A percentile compares a stretch with the other conserved stretches of the same genome.
Conservation (phyloP, 2,888 invertebrate genomes). For the Conomelus anceps region DNA sequence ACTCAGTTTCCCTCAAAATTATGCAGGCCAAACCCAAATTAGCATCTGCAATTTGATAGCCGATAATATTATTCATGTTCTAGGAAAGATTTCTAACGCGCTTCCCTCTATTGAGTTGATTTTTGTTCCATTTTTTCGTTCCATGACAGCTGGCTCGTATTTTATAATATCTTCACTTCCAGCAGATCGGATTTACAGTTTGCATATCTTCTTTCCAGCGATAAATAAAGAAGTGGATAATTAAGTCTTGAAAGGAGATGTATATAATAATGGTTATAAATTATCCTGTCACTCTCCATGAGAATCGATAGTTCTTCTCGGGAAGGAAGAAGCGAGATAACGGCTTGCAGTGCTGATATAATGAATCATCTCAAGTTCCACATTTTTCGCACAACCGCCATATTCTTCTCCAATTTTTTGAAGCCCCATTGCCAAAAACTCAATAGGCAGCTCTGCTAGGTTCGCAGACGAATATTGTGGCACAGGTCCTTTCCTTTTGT, state of each 20-base stretch:
- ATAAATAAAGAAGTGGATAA: background rate
- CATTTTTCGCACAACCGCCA: background rate
- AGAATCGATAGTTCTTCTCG: background rate
- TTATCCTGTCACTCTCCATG: background rate
- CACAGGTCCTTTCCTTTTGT: background rate
- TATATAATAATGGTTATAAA: background rate
- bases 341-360: background rate
- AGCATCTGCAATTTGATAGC: background rate
- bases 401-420: background rate
- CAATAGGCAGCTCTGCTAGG: background rate
- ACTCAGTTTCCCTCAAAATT: background rate
- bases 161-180: background rate
- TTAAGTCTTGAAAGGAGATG: background rate
- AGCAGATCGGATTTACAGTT: background rate
- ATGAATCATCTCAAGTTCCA: background rate
- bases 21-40: background rate
- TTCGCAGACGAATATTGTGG: background rate
- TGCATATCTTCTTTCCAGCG: background rate
- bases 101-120: background rate
- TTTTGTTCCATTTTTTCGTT: background rate
- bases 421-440: background rate
- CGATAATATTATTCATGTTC: background rate
- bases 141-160: background rate
- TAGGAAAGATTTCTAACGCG: background rate
- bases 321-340: background rate